Percentiles rank a stretch among this genome's conserved stretches.
Conservation (phyloP, 2,888 invertebrate species). For the Agriopis leucophaearia region DNA sequence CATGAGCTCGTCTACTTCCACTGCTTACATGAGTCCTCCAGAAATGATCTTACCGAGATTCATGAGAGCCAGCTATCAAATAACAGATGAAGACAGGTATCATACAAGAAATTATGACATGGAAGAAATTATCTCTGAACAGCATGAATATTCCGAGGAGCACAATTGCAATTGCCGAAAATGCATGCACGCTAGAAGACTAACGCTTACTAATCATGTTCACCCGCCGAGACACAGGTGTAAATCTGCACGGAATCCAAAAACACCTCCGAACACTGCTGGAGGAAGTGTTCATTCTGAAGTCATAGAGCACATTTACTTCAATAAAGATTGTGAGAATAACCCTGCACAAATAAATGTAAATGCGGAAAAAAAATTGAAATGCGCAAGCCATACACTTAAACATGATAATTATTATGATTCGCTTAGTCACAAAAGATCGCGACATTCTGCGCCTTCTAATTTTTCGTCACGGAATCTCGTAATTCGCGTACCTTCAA, state of each 20-base stretch:
- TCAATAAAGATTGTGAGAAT: slow-evolving; percentile 30
- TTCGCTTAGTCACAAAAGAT: slow-evolving; percentile 43
- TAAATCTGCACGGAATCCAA: slow-evolving; percentile 42
- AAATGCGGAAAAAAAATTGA: slow-evolving; percentile 35
- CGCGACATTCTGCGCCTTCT: slow-evolving; percentile 39
- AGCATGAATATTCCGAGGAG: slow-evolving; percentile 47
- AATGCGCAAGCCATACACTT: slow-evolving; percentile 41
- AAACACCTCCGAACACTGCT: slow-evolving; percentile 66
- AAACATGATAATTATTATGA: slow-evolving; percentile 19
- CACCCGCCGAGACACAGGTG: slow-evolving; percentile 33
- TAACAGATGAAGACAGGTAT: slow-evolving; percentile 55
- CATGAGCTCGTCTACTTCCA: slow-evolving; percentile 83
- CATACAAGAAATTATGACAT: slow-evolving; percentile 48
- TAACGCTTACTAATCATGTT: slow-evolving; percentile 31
- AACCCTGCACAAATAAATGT: slow-evolving; percentile 23
- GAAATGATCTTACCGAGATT: slow-evolving; percentile 74
- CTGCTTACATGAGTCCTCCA: slow-evolving; percentile 83
- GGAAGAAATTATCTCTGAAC: slow-evolving; percentile 41
- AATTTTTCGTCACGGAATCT: slow-evolving; percentile 47
- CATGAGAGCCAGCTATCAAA: slow-evolving; percentile 56
- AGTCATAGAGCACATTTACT: slow-evolving; percentile 15
- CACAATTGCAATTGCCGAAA: slow-evolving; percentile 57
- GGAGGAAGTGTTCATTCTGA: slow-evolving; percentile 50
- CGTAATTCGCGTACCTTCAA: slow-evolving; percentile 31
- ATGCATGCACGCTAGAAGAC: slow-evolving; percentile 50